Base-by-base conservation (phyloP, 2,797 vertebrate genomes). In the Danio aesculapii region DNA sequence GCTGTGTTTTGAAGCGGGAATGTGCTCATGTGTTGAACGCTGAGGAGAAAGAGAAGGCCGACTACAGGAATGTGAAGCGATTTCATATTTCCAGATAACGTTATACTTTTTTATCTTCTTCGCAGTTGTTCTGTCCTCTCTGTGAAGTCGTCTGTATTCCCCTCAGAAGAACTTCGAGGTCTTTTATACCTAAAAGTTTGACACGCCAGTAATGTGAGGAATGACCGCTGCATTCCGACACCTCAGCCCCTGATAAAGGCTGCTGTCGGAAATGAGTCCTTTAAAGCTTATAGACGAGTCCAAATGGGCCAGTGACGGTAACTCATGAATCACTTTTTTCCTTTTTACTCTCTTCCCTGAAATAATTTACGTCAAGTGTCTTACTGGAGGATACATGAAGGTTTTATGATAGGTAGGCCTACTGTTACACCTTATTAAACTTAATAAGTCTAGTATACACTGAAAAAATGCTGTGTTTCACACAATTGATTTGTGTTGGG, bases 241-340 rank as follows among this genome's bases (percentile, higher is more conserved):
- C 93, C 92, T 94, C 85, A 66, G 84, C 84, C 86, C 84, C 86
- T 90, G 94, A 94, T 95, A 93, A 90, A 86, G 66, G 61, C 75
- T 77, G 88, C 92, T 87, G 90, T 91, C 90, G 89, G 93, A 94
- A 94, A 91, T 85, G 41, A 83, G 85, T 93, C 93, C 93, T 90
- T 93, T 94, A 92, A 93, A 95, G 94, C 76, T 50, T 72, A 73
- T 55, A 84, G 84, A 84, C 88, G 50, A 68, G 79, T 58, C 87
- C 90, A 92, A 89, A 91, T 86, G 86, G 64, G 67, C 49, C 87
- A 55, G 88, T 90, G 90, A 87, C 49, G 87, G 66, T 63, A 79
- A 86, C 86, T 81, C 80, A 16, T 72, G 9, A 6, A 57, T 73
- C 11, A 62, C 30, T 30, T 30, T 30, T 3, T 73, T 47, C 46